These are phyloP conservation scores for Entelurus aequoreus DNA, from an alignment of 2,113 vertebrate genomes.

Conservation along the genomic window DNA sequence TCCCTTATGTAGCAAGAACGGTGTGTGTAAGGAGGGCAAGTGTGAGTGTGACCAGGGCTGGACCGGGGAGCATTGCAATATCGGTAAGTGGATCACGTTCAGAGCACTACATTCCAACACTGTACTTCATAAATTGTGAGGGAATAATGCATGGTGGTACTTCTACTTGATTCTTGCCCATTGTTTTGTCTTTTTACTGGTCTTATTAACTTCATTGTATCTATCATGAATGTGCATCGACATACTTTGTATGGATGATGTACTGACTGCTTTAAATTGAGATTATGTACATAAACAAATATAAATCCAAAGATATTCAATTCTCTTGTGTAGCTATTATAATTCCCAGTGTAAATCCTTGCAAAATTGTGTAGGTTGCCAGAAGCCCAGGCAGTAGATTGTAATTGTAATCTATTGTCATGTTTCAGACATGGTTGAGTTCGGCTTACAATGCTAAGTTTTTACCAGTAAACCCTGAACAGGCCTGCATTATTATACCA, in stretches of 20 bases:
- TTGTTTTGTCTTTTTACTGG: too few species aligned
- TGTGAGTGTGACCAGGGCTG: conserved; percentile 98
- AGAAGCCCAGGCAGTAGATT: not conserved
- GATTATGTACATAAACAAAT: too few species aligned
- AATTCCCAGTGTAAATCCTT: not conserved
- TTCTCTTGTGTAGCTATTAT: not conserved
- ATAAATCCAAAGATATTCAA: not conserved
- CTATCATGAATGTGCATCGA: too few species aligned
- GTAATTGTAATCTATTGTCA: not conserved
- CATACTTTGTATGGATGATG: too few species aligned
- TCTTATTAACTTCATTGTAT: too few species aligned
- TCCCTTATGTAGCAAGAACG: conserved; percentile 89
- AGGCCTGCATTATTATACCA: not conserved
- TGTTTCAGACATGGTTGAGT: not conserved
- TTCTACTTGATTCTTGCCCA: too few species aligned
- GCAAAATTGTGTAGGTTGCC: too few species aligned
- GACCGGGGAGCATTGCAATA: conserved; percentile 97
- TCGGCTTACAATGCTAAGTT: too few species aligned
- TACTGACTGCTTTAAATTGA: too few species aligned
- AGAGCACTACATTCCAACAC: too few species aligned
- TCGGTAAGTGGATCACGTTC: conserved; percentile 77
- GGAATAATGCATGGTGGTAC: too few species aligned
- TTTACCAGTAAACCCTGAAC: not conserved
- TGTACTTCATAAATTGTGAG: too few species aligned
- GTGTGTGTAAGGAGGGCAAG: conserved; percentile 93